Evolutionary conservation across 1,140 invertebrate species (phyloP), one percentile per base, ranked within the genome.

Genomic region (Trichonephila clavata): DNA sequence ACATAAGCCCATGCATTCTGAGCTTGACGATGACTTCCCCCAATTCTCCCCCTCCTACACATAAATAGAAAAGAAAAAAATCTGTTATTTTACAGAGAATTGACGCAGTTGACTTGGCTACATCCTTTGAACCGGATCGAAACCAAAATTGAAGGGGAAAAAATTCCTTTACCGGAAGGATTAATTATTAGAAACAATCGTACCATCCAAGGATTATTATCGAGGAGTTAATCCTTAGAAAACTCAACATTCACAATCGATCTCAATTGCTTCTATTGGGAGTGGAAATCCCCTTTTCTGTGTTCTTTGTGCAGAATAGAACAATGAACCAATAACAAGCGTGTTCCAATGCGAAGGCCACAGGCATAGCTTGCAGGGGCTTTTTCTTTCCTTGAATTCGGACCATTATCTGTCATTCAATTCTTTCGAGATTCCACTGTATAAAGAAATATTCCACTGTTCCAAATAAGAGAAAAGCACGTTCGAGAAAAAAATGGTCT

Each of bases 121-220:
- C 65, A 68, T 3, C 24, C 24, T n/a, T 4, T 68, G 65, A 27
- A 68, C n/a, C 24, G 65, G n/a, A 68, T 24, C 65, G 24, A 24
- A n/a, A 24, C 24, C 65, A 68, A 24, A n/a, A 24, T 24, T 6
- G 65, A 68, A 65, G n/a, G n/a, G 10, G n/a, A 20, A 24, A 32
- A 77, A 77, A 77, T 39, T 77, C 16, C 27, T 18, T 77, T 39
- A 77, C 71, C 71, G 71, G 71, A 77, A 77, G 71, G 71, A 77
- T 77, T 77, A 77, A 77, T 77, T 77, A 77, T 32, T 77, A 18
- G 27, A 77, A 77, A 77, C 71, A 77, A 77, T 77, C 27, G 71
- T 77, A 77, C 27, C 27, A 13, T 39, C 24, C 14, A 18, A 5
- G 16, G 71, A 77, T 77, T 77, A 77, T 77, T 39, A 77, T 27